phyloP scores from a whole-genome alignment of 2,797 vertebrate genomes.

The Coregonus ussuriensis region DNA sequence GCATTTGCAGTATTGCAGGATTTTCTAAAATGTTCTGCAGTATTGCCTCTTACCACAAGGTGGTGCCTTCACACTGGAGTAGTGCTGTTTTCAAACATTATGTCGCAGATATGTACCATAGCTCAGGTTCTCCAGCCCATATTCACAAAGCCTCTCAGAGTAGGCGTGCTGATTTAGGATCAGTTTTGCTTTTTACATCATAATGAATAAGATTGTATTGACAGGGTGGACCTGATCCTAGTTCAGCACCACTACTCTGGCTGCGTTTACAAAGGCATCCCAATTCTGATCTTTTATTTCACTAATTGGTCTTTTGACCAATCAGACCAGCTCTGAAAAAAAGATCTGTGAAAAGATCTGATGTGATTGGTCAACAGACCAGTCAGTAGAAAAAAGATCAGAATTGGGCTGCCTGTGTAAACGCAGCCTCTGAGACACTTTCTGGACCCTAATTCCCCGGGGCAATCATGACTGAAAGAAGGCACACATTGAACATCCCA shows the following conservation, averaged over 20 bases:
- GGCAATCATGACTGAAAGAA: constrained; percentile 51
- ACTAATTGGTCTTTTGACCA: no score
- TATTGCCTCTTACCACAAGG: constrained; percentile 55
- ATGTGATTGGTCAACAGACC: no score
- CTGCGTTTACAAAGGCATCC: no score
- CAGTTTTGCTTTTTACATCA: no score
- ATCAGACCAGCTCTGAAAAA: no score
- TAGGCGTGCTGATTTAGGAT: not conserved
- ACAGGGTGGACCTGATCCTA: not conserved
- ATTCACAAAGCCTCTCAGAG: not conserved
- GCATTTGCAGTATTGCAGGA: not conserved
- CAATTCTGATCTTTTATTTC: no score
- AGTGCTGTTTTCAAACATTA: not conserved
- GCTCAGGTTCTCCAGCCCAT: constrained; percentile 25
- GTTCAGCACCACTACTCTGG: not conserved
- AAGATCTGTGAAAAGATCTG: no score
- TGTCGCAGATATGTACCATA: not conserved
- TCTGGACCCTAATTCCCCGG: constrained; percentile 16
- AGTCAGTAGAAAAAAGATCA: no score
- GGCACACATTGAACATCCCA: constrained; percentile 43
- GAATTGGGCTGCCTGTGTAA: no score
- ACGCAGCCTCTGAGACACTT: not conserved
- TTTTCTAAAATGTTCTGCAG: constrained; percentile 24
- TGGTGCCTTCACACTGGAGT: constrained; percentile 49
- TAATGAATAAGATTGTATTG: not conserved